Conservation (phyloP, 2,797 vertebrate species). For the Molossus alvarezi region DNA sequence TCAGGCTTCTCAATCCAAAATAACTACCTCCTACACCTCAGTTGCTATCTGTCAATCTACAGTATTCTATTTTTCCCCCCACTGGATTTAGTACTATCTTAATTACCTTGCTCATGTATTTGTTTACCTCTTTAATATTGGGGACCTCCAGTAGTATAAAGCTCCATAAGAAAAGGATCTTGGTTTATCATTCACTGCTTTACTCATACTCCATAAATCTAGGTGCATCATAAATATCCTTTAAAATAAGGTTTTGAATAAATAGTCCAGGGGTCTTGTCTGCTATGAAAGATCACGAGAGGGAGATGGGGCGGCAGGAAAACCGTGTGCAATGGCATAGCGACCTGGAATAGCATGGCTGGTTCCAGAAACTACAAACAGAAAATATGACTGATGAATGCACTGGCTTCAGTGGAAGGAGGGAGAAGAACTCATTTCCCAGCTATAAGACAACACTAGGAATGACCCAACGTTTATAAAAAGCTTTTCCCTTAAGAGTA, state of each 20-base stretch:
- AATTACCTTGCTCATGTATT: not conserved
- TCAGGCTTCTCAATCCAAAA: not conserved
- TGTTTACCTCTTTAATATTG: constrained; percentile 35
- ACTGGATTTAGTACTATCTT: not conserved
- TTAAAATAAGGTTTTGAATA: not conserved
- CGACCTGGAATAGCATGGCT: not conserved
- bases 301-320: not conserved
- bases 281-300: not conserved
- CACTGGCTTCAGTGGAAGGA: not conserved
- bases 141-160: not conserved
- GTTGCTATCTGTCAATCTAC: not conserved
- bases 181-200: not conserved
- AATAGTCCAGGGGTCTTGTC: not conserved
- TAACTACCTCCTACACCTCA: not conserved
- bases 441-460: not conserved
- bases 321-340: not conserved
- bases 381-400: not conserved
- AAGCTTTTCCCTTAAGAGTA: not conserved
- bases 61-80: not conserved
- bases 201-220: not conserved
- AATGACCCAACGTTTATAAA: constrained; percentile 3
- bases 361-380: not conserved
- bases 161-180: not conserved
- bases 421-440: not conserved
- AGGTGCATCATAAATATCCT: not conserved